phyloP scores from a whole-genome alignment of 2,797 vertebrate genomes.

The Margarornis squamiger region DNA sequence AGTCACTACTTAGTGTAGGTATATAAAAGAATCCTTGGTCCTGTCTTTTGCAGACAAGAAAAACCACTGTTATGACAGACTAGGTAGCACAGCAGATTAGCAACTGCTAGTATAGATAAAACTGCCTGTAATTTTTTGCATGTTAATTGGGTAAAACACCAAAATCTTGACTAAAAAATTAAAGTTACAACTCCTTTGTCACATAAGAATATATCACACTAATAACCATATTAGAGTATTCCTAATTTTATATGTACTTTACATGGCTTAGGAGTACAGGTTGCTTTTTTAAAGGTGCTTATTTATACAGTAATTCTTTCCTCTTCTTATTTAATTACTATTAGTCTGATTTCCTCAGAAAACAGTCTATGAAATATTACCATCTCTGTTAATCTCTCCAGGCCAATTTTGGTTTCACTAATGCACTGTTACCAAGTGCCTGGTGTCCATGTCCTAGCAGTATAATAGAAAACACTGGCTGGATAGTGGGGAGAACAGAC shows the following conservation, averaged over 20 bases:
- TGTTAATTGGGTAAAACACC: background rate
- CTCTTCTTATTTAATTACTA: background rate
- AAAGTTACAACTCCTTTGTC: background rate
- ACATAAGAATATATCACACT: background rate
- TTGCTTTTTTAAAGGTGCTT: background rate
- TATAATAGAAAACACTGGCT: background rate
- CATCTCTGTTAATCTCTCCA: background rate
- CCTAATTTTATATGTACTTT: background rate
- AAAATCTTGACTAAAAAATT: background rate
- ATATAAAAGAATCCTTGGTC: background rate
- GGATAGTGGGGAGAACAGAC: background rate
- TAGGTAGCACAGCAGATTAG: background rate
- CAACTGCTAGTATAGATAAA: background rate
- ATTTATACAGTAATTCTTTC: background rate
- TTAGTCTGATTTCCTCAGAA: background rate
- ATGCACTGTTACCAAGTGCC: background rate
- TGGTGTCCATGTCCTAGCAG: background rate
- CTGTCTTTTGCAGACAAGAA: background rate
- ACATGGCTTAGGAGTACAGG: background rate
- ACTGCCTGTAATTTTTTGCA: background rate
- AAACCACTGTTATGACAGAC: background rate
- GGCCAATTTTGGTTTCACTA: background rate
- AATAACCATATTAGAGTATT: background rate
- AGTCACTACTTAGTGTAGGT: background rate
- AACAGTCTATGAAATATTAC: background rate